A percentile compares a stretch with the other conserved stretches of the same genome.
Evolutionary conservation across 2,797 vertebrate genomes (phyloP).

Genomic region (Nannoperca obscura): DNA sequence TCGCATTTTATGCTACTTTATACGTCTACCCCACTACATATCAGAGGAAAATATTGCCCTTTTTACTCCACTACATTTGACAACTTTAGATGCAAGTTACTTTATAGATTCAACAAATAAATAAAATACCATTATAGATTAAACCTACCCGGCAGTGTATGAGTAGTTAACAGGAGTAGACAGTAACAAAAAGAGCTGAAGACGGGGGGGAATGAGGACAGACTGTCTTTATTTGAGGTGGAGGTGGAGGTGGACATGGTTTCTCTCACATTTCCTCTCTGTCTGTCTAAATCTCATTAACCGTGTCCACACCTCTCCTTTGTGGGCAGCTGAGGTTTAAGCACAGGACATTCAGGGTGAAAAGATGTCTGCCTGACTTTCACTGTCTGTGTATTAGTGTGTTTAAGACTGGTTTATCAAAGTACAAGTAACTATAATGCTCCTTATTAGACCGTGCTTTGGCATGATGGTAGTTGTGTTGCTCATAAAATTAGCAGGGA

Average conservation of each 20-base stretch:
- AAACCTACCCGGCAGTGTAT: too few relatives aligned
- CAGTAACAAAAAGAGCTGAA: neutral
- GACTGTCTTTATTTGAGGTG: conserved; percentile 13
- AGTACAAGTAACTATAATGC: conserved; percentile 10
- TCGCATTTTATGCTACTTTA: neutral
- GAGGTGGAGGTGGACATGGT: conserved; percentile 41
- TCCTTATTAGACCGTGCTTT: neutral
- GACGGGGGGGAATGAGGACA: neutral
- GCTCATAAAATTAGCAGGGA: conserved; percentile 1
- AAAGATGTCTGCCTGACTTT: neutral
- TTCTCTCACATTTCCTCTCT: conserved; percentile 41
- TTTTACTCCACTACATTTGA: neutral
- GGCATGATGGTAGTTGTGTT: neutral
- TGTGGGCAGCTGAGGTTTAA: conserved; percentile 35
- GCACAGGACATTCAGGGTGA: conserved; percentile 29
- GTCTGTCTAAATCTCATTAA: conserved; percentile 58
- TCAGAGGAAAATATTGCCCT: neutral
- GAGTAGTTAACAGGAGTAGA: neutral
- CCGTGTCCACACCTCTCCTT: conserved; percentile 31
- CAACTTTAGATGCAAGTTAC: neutral
- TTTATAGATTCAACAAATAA: neutral
- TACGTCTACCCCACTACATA: neutral
- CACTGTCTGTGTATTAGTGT: neutral
- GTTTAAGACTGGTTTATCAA: conserved; percentile 19
- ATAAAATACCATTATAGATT: too few relatives aligned